Percentiles rank a stretch among this genome's conserved stretches.
Evolutionary conservation across 2,797 vertebrate species (phyloP).

Genomic region (Liasis olivaceus): DNA sequence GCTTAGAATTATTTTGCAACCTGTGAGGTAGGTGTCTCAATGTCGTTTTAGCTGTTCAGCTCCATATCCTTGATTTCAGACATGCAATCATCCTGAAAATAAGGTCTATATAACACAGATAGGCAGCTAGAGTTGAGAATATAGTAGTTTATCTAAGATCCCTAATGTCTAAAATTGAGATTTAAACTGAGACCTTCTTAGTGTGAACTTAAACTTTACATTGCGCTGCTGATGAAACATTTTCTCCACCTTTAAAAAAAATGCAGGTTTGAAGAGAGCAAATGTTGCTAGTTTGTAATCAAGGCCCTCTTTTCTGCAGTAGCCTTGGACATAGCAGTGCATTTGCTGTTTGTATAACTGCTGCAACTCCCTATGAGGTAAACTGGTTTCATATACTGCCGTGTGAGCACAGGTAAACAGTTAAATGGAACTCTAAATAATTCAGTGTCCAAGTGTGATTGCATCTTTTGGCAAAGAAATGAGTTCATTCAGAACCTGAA

Average conservation of each 20-base stretch:
- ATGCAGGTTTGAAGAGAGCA: not conserved
- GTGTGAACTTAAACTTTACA: not conserved
- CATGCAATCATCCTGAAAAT: too few species aligned
- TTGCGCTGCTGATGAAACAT: not conserved
- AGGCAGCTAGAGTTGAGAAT: not conserved
- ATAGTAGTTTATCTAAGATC: not conserved
- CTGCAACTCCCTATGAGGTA: conserved; percentile 21
- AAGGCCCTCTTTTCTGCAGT: not conserved
- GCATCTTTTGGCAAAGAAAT: not conserved
- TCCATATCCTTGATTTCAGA: too few species aligned
- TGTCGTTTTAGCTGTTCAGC: too few species aligned
- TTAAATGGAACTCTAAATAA: conserved; percentile 10
- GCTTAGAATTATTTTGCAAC: too few species aligned
- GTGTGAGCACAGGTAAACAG: conserved; percentile 1
- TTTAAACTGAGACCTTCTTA: not conserved
- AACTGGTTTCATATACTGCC: conserved; percentile 1
- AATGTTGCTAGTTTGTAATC: not conserved
- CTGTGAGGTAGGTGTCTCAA: too few species aligned
- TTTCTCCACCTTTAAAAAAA: not conserved
- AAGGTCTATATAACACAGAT: not conserved
- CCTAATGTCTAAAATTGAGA: not conserved
- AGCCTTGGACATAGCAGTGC: not conserved
- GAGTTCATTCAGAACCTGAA: not conserved
- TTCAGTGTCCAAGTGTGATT: not conserved
- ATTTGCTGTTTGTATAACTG: not conserved